phyloP scores from a whole-genome alignment of 2,888 invertebrate genomes.

The Cylloceria caligata region DNA sequence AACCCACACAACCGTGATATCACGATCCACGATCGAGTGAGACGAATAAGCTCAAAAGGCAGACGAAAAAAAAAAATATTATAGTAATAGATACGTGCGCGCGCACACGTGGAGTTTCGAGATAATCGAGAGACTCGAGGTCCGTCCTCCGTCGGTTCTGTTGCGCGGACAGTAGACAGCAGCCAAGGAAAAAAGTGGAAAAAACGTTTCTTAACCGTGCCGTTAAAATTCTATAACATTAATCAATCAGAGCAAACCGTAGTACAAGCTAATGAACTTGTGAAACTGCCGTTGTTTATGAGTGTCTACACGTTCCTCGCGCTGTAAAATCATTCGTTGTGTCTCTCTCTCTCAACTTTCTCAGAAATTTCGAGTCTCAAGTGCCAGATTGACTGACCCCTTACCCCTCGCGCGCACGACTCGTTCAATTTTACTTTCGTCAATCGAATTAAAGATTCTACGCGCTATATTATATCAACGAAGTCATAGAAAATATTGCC shows the following conservation, averaged over 20 bases:
- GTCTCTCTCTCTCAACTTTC: not conserved
- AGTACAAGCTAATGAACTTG: not conserved
- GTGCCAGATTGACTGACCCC: slow-evolving; percentile 21
- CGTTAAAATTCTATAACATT: slow-evolving; percentile 7
- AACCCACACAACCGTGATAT: not conserved
- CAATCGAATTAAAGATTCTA: not conserved
- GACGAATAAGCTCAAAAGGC: not conserved
- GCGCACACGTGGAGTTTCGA: slow-evolving; percentile 34
- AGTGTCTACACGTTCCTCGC: not conserved
- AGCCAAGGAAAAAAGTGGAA: not conserved
- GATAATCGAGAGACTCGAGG: slow-evolving; percentile 34
- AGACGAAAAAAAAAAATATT: slow-evolving; percentile 8
- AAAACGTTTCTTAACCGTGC: not conserved
- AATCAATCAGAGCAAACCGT: not conserved
- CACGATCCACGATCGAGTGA: not conserved
- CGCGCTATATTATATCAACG: slow-evolving; percentile 1
- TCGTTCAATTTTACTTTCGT: slow-evolving; percentile 12
- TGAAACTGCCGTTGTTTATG: not conserved
- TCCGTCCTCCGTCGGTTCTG: slow-evolving; percentile 18
- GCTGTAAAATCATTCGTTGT: slow-evolving; percentile 8
- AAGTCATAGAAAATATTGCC: slow-evolving; percentile 12
- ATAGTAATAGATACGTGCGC: slow-evolving; percentile 18
- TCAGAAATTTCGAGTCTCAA: slow-evolving; percentile 38
- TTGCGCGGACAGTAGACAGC: slow-evolving; percentile 27
- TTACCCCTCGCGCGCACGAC: not conserved